Evolutionary conservation across 1,140 invertebrate genomes (phyloP), one percentile per base, ranked within the genome.

Genomic region (Bradynema listronoti): DNA sequence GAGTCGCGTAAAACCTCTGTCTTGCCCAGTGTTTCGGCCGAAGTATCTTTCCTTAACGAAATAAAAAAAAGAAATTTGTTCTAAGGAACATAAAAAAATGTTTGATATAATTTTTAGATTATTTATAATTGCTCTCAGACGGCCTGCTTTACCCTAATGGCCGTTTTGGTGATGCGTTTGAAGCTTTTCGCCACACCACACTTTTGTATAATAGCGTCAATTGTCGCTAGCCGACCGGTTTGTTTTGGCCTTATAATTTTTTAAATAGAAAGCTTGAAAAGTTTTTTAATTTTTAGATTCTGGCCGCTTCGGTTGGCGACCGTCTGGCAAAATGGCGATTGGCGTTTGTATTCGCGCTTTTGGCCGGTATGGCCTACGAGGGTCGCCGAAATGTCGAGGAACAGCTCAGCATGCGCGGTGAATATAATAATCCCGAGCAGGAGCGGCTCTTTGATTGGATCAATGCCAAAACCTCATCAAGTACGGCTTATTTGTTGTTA

Each of bases 101-200:
- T n/a, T n/a, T n/a, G n/a, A n/a, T n/a, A n/a, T n/a, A n/a, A 34
- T 60, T 56, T 52, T 9, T 14, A 86, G 68, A 72, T 88, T 11
- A 81, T 87, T 2, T 90, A 87, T 73, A 86, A 86, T 76, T 72
- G 85, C 25, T 78, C 86, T 4, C 87, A 88, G 75, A 78, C 84
- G 62, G 73, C 81, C 25, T 85, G 84, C 14, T 90, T 86, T 72
- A 83, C 83, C 2, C 69, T 85, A 0, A 87, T 89, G 86, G 87
- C 88, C 24, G 66, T 82, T 11, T 80, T 89, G 7, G 84, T 90
- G 5, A 90, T 90, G 88, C 82, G 88, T 71, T 75, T 91, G 36
- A 90, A 90, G 78, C 71, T 90, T 19, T 86, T 90, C 73, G 85
- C 88, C 77, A 87, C 86, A 1, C 88, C 88, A 5, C 87, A 89